Base-by-base conservation (phyloP, 2,113 vertebrate species). In the Strix uralensis region DNA sequence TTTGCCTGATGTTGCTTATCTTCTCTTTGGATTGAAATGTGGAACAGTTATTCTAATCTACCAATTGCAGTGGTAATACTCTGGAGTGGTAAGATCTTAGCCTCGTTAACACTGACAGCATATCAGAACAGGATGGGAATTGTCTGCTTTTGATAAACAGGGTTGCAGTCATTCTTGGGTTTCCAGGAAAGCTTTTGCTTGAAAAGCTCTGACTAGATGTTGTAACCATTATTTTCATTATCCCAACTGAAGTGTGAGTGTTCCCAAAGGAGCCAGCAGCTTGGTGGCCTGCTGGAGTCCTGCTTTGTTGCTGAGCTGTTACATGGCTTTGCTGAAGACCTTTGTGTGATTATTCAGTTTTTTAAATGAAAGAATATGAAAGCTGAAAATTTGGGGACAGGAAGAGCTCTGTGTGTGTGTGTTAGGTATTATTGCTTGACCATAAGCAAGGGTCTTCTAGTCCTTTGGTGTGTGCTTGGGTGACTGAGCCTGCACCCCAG, bases 51-150 rank as follows among this genome's bases (percentile, higher is more conserved):
- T 40, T 71, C n/a, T 84, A 34, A 84, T 44, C 16, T 67, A 11
- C 46, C 22, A 77, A 2, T 36, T 84, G 21, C 36, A 49, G 10
- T 12, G 47, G 22, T 78, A 46, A 54, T 36, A 44, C 34, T 73
- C 90, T 26, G 14, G 42, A 88, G 36, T 4, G 0, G 5, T 19
- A 73, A 67, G 6, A 81, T 47, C 9, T 67, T 61, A 73, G 20
- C 34, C 57, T 29, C 0, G 0, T 61, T 79, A 58, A 85, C 23
- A 13, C 15, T 23, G 42, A 63, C 42, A 88, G 34, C 3, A 0
- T 59, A 75, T 14, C 17, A n/a, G 46, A 69, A 61, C 10, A 29
- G 54, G 40, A 20, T 63, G 55, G 12, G 14, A 77, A 77, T 73
- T 85, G 34, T 82, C 58, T 58, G 40, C 44, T 81, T 82, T 61